Percentiles rank a stretch among this genome's conserved stretches.
These are phyloP conservation scores for Ailuropoda melanoleuca DNA, from an alignment of 2,113 vertebrate species.

Conservation along the genomic window DNA sequence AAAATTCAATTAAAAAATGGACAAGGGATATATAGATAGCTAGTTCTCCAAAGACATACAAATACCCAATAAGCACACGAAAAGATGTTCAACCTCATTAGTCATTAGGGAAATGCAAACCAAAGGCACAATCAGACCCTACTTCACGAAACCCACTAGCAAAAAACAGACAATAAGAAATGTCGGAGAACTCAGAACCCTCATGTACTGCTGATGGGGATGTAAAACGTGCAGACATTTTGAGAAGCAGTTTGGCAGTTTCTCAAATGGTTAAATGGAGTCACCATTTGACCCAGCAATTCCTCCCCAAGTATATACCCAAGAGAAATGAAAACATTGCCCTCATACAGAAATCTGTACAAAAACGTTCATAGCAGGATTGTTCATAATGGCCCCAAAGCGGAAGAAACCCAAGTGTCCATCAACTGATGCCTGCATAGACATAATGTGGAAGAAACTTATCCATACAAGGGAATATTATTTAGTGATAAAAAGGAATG, in stretches of 20 bases:
- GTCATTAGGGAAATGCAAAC: neutral
- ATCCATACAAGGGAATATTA: neutral
- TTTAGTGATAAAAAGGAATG: neutral
- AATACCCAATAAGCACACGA: neutral
- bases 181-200: neutral
- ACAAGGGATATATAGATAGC: neutral
- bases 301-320: neutral
- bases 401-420: neutral
- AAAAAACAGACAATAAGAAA: neutral
- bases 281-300: neutral
- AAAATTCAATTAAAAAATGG: neutral
- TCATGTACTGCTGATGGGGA: neutral
- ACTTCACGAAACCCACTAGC: neutral
- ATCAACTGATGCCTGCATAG: neutral
- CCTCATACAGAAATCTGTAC: neutral
- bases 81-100: neutral
- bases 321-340: neutral
- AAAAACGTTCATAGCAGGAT: neutral
- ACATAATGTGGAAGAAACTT: neutral
- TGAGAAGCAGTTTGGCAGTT: neutral
- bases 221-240: neutral
- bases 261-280: neutral
- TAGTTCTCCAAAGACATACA: neutral
- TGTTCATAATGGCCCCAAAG: neutral
- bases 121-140: neutral